These are phyloP conservation scores for Tragelaphus strepsiceros DNA, from an alignment of 2,113 vertebrate genomes.

Conservation along the genomic window DNA sequence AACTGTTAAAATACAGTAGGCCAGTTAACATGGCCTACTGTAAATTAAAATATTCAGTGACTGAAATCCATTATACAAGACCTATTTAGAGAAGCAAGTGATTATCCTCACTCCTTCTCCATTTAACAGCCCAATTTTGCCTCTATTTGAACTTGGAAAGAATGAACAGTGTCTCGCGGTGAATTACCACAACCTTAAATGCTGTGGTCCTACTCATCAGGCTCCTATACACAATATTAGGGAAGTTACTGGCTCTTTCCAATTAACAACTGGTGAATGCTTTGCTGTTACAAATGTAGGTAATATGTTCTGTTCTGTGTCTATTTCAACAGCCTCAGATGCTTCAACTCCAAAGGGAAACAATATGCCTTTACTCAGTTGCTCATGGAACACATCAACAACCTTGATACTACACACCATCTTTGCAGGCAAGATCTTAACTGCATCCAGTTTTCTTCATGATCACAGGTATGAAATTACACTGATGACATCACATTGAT, in stretches of 20 bases:
- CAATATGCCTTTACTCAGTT: background rate
- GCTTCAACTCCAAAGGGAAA: background rate
- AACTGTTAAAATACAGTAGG: background rate
- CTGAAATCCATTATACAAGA: background rate
- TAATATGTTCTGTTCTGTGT: background rate
- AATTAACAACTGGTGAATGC: background rate
- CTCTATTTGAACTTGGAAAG: background rate
- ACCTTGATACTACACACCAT: background rate
- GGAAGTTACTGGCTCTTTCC: background rate
- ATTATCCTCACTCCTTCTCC: background rate
- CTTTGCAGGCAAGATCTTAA: background rate
- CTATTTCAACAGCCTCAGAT: background rate
- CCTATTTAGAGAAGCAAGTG: background rate
- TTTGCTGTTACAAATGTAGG: background rate
- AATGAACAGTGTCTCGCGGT: background rate
- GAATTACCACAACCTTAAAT: background rate
- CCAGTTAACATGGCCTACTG: background rate
- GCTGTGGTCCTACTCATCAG: background rate
- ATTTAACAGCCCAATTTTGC: background rate
- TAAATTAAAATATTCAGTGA: constrained; percentile 10
- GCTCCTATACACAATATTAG: background rate
- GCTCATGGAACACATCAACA: background rate
- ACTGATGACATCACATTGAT: background rate
- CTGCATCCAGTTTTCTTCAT: background rate
- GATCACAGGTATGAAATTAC: background rate